A percentile compares a stretch with the other conserved stretches of the same genome.
Conservation (phyloP, 2,113 vertebrate species). For the Microcebus ravelobensis region DNA sequence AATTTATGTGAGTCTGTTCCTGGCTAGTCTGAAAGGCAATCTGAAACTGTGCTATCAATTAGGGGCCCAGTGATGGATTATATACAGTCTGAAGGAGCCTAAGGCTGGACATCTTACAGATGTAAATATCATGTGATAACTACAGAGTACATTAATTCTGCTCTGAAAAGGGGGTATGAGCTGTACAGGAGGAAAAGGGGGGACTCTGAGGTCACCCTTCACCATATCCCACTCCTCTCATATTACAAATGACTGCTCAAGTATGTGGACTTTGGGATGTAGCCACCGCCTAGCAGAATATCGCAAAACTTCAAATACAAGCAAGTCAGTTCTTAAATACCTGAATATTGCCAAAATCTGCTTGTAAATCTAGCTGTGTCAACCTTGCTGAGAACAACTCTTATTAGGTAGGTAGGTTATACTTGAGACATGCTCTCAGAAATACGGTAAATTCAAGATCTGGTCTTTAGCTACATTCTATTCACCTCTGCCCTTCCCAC, state of each 20-base stretch:
- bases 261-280: conserved; percentile 79
- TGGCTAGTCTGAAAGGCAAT: conserved; percentile 63
- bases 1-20: conserved; percentile 66
- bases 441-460: background rate
- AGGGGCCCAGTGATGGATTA: conserved; percentile 58
- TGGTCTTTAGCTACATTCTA: background rate
- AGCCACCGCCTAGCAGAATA: conserved; percentile 72
- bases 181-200: background rate
- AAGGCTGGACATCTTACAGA: conserved; percentile 43
- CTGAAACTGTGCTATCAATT: conserved; percentile 63
- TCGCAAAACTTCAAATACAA: conserved; percentile 81
- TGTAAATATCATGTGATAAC: conserved; percentile 61
- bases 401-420: background rate
- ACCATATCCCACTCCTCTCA: conserved; percentile 26
- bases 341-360: conserved; percentile 13
- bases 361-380: conserved; percentile 54
- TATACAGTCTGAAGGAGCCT: conserved; percentile 27
- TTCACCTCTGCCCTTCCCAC: background rate
- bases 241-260: conserved; percentile 77
- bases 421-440: background rate
- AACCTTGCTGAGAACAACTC: background rate
- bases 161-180: conserved; percentile 42
- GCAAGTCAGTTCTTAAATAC: conserved; percentile 37
- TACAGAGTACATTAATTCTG: conserved; percentile 30
- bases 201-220: conserved; percentile 40